Conservation (phyloP, 2,113 vertebrate genomes). For the Budorcas taxicolor region DNA sequence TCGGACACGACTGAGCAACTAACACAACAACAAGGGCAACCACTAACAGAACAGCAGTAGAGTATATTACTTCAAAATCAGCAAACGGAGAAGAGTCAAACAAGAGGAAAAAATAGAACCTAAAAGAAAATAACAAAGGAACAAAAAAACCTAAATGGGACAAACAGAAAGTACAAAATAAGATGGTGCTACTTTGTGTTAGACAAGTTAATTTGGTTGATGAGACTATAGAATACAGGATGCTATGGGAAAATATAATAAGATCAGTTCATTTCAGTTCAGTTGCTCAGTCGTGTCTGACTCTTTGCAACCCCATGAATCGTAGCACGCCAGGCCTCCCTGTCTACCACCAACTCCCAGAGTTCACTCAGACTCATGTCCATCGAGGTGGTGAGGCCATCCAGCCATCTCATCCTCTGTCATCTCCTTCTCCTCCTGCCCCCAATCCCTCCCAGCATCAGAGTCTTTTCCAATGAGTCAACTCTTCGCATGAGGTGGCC, state of each 20-base stretch:
- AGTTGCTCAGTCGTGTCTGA: no score
- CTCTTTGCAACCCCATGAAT: no score
- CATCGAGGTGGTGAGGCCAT: no score
- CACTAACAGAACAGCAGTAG: background rate
- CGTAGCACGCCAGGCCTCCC: no score
- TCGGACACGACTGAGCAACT: background rate
- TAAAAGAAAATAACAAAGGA: background rate
- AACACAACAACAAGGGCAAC: background rate
- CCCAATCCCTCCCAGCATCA: no score
- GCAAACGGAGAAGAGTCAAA: background rate
- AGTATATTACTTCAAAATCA: background rate
- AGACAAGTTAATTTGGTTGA: background rate
- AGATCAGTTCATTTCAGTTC: background rate
- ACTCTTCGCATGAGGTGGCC: no score
- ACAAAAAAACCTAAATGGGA: background rate
- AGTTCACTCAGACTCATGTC: no score
- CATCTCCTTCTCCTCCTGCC: no score
- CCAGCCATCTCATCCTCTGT: no score
- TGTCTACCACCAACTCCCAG: no score
- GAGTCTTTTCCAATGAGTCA: no score
- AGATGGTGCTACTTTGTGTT: background rate
- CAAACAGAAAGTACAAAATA: background rate
- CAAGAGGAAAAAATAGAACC: background rate
- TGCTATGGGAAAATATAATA: background rate
- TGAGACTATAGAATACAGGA: background rate